These are phyloP conservation scores for Capromys pilorides DNA, from an alignment of 2,797 vertebrate species.

Conservation along the genomic window DNA sequence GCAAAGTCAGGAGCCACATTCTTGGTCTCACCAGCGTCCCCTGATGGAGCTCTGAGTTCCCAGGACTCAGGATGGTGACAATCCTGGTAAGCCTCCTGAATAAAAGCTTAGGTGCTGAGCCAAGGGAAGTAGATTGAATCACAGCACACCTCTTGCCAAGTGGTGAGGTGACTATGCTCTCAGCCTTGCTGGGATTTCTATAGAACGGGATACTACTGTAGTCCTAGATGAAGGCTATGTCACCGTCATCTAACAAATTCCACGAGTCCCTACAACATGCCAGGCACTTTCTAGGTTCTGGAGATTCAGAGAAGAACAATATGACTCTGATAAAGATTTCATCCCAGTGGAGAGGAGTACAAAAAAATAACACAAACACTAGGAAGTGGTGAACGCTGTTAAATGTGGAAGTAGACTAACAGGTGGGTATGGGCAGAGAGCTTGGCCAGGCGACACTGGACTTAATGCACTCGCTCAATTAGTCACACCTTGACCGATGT, in stretches of 20 bases:
- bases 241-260: not conserved
- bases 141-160: not conserved
- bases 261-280: not conserved
- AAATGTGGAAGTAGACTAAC: not conserved
- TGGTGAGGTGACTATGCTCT: not conserved
- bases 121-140: not conserved
- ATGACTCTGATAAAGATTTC: not conserved
- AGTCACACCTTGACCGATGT: not conserved
- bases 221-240: not conserved
- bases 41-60: not conserved
- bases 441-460: not conserved
- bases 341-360: not conserved
- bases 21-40: fast-evolving
- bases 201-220: not conserved
- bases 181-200: not conserved
- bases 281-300: not conserved
- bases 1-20: not conserved
- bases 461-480: not conserved
- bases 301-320: not conserved
- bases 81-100: not conserved
- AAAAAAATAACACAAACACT: not conserved
- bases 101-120: not conserved
- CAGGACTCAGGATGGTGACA: not conserved
- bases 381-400: not conserved
- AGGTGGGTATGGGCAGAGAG: not conserved